Evolutionary conservation across 2,797 vertebrate species (phyloP).

Genomic region (Pristis pectinata): DNA sequence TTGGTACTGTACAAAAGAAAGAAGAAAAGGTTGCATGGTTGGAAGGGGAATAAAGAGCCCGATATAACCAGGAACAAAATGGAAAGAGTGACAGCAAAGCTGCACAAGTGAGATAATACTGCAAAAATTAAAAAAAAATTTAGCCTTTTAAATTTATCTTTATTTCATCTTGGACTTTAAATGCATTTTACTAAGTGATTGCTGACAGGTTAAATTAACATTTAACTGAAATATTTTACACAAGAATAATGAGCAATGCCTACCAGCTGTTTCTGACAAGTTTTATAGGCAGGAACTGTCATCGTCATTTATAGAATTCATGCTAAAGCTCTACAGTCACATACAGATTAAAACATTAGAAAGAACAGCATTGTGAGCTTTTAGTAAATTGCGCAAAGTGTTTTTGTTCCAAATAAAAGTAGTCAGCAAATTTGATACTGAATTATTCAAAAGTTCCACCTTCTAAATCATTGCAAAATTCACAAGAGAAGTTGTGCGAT

Average conservation of each 20-base stretch:
- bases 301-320: neutral
- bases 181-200: neutral
- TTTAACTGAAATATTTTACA: neutral
- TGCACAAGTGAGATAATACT: neutral
- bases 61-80: neutral
- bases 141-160: neutral
- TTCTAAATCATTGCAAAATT: neutral
- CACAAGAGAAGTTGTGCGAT: neutral
- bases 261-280: neutral
- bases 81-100: neutral
- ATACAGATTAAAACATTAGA: neutral
- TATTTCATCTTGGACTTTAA: neutral
- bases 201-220: neutral
- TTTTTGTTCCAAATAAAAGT: neutral
- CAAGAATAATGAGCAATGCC: neutral
- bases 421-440: neutral
- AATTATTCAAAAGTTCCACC: neutral
- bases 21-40: neutral
- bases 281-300: neutral
- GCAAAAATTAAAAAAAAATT: neutral
- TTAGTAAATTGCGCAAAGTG: neutral
- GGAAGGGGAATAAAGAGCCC: neutral
- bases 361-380: neutral
- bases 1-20: neutral
- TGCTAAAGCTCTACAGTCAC: neutral